phyloP scores from a whole-genome alignment of 2,113 vertebrate species.

The Dipodomys merriami region DNA sequence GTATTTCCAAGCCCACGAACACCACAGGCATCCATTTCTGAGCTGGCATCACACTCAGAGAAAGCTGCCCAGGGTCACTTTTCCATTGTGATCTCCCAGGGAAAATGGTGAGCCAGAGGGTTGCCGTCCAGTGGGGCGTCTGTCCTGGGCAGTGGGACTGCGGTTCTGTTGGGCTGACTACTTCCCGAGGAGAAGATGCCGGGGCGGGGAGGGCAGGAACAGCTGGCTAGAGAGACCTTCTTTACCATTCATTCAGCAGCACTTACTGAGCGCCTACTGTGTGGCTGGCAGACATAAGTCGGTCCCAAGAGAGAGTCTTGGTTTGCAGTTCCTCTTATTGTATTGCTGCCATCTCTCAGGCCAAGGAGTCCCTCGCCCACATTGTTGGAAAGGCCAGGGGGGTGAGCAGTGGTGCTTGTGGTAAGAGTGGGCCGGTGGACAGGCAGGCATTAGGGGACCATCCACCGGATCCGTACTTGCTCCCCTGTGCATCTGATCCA shows the following conservation, averaged over 20 bases:
- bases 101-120: background rate
- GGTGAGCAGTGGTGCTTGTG: too few species aligned
- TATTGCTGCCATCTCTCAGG: fast-evolving
- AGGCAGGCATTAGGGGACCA: fast-evolving
- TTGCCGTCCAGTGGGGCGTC: too few species aligned
- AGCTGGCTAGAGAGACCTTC: fast-evolving
- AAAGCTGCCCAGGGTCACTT: too few species aligned
- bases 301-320: too few species aligned
- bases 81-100: too few species aligned
- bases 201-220: fast-evolving
- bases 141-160: background rate
- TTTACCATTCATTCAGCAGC: background rate
- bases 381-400: background rate
- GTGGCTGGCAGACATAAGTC: background rate
- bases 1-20: background rate
- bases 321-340: background rate
- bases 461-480: background rate
- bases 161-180: background rate
- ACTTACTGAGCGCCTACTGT: background rate
- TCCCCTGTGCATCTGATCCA: background rate
- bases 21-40: background rate
- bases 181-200: background rate
- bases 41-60: background rate
- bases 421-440: background rate
- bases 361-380: background rate